Evolutionary conservation across 1,140 invertebrate species (phyloP), one percentile per base, ranked within the genome.

Genomic region (Philaenus spumarius): DNA sequence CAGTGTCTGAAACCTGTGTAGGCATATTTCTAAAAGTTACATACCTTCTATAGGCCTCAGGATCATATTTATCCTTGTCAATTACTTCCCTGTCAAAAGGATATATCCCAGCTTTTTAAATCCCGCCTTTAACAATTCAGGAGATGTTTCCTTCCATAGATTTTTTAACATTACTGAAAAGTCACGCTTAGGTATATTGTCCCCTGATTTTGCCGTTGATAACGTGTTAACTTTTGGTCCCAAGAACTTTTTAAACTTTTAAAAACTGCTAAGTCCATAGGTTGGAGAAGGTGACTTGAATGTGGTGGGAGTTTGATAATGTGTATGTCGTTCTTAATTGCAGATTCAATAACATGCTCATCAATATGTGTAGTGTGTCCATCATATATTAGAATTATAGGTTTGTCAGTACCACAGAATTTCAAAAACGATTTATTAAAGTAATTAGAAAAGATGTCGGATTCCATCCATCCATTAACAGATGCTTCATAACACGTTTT

Each of bases 391-490:
- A 50, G 23, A 15, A 50, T n/a, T 6, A 50, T 5, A 7, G 47
- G 47, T 17, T 22, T 37, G n/a, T 37, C 35, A 9, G 35, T 9
- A 37, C 35, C 35, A n/a, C 35, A 37, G n/a, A 37, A 37, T 50
- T 26, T 50, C 9, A 50, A 50, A 17, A 30, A 30, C 15, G 22
- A 19, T 50, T 17, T 50, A 24, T 17, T 6, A 50, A 50, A 50
- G 11, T 26, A 50, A 26, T 50, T 26, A 6, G 5, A 50, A 50
- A 50, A 50, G n/a, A 17, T 50, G 47, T 50, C 17, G 7, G 47
- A 5, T 50, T 50, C 47, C 47, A 50, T 50, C 47, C 47, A 50
- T 22, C 47, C 47, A 50, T 50, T 50, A 19, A n/a, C 23, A 5
- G 47, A 50, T 5, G 47, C 47, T 19, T n/a, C 17, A 17, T 50